These are phyloP conservation scores for Dryobota labecula DNA, from an alignment of 2,888 invertebrate genomes.

Conservation along the genomic window DNA sequence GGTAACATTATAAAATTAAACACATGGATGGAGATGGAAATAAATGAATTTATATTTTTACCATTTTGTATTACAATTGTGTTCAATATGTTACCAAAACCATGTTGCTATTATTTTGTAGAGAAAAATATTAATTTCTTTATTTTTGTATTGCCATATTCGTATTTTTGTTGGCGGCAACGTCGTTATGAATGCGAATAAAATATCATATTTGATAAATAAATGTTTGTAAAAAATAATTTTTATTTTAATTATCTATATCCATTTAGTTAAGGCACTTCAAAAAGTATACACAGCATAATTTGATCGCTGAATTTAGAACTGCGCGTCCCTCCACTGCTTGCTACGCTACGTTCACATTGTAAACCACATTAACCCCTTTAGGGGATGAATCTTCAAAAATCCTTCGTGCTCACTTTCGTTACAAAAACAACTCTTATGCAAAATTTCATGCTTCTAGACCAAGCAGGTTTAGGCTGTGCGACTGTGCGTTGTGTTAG, in stretches of 20 bases:
- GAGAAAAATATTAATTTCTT: conserved; percentile 42
- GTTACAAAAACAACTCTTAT: not conserved
- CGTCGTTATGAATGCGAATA: conserved; percentile 27
- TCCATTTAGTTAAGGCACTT: not conserved
- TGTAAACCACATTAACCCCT: not conserved
- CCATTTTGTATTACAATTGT: conserved; percentile 57
- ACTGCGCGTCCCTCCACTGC: not conserved
- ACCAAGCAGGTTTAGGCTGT: not conserved
- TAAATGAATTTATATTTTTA: conserved; percentile 42
- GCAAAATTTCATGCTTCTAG: not conserved
- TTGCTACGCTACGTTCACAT: not conserved
- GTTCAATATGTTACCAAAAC: conserved; percentile 70
- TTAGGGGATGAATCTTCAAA: not conserved
- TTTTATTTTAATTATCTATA: conserved; percentile 30
- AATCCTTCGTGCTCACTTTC: not conserved
- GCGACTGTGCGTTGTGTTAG: no score
- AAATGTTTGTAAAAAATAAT: conserved; percentile 34
- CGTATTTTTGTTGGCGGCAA: conserved; percentile 19
- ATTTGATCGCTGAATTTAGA: not conserved
- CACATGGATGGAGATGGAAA: conserved; percentile 36
- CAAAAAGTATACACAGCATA: not conserved
- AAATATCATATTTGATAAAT: conserved; percentile 54
- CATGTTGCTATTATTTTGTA: conserved; percentile 62
- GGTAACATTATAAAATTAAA: conserved; percentile 13
- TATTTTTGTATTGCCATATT: conserved; percentile 61